Evolutionary conservation across 1,140 invertebrate species (phyloP).

Genomic region (Anthonomus grandis): DNA sequence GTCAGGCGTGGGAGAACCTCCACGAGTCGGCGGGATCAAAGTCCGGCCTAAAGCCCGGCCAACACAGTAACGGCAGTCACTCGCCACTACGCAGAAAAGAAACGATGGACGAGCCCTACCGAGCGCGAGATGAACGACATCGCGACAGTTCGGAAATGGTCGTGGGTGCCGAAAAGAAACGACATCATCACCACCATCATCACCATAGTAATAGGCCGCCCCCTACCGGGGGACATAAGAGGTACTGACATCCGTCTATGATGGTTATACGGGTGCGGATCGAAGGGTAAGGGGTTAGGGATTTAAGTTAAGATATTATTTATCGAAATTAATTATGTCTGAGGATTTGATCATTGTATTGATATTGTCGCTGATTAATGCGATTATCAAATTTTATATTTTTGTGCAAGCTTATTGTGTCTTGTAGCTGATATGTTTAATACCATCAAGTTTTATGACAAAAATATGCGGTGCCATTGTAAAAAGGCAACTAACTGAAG

Average conservation of each 20-base stretch:
- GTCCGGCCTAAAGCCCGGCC: constrained; percentile 47
- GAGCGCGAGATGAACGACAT: constrained; percentile 49
- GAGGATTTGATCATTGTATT: too few species aligned
- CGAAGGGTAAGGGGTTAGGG: too few species aligned
- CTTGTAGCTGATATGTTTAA: too few species aligned
- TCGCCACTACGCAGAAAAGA: constrained; percentile 64
- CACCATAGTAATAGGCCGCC: constrained; percentile 56
- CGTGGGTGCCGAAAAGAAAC: constrained; percentile 66
- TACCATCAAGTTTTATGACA: too few species aligned
- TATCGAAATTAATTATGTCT: too few species aligned
- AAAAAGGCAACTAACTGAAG: too few species aligned
- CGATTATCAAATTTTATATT: too few species aligned
- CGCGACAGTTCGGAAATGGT: constrained; percentile 69
- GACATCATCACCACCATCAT: constrained; percentile 79
- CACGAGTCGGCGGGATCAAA: constrained; percentile 73
- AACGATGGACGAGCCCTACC: constrained; percentile 64
- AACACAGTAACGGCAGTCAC: constrained; percentile 45
- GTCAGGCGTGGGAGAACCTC: constrained; percentile 88
- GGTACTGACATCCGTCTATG: constrained; percentile 44
- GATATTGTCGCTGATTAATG: too few species aligned
- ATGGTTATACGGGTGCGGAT: constrained; percentile 41
- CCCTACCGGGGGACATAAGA: constrained; percentile 36
- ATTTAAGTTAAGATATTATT: too few species aligned
- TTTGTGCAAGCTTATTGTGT: too few species aligned
- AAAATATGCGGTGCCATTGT: too few species aligned